phyloP scores from a whole-genome alignment of 2,113 vertebrate species.

The Pterocles burchelli region DNA sequence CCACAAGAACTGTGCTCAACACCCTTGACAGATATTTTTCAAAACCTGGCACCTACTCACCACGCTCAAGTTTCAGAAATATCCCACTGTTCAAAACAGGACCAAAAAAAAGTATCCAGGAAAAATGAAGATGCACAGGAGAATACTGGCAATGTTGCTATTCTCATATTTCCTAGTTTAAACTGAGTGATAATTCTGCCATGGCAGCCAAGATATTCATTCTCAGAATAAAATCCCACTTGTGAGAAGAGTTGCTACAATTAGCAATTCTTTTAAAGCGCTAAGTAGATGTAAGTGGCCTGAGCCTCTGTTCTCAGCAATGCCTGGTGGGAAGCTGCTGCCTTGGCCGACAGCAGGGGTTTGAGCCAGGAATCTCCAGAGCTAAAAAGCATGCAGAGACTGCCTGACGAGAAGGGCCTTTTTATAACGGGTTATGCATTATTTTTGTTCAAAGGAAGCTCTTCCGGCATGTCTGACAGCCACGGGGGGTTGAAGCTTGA shows the following conservation, averaged over 20 bases:
- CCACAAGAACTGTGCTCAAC: background rate
- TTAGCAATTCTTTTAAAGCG: background rate
- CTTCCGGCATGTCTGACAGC: constrained; percentile 33
- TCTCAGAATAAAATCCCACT: constrained; percentile 30
- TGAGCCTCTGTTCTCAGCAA: constrained; percentile 1
- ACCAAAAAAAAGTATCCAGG: background rate
- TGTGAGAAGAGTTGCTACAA: background rate
- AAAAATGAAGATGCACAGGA: constrained; percentile 18
- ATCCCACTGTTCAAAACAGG: background rate
- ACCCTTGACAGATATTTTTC: background rate
- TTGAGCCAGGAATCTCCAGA: constrained; percentile 29
- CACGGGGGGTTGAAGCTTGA: background rate
- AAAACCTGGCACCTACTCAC: constrained; percentile 12
- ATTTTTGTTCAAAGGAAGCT: constrained; percentile 17
- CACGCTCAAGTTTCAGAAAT: constrained; percentile 20
- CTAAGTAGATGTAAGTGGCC: constrained; percentile 7
- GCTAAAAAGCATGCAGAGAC: background rate
- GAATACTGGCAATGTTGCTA: constrained; percentile 26
- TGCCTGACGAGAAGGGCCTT: constrained; percentile 1
- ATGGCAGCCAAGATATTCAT: constrained; percentile 15
- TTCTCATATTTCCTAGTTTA: constrained; percentile 18
- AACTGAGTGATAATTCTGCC: constrained; percentile 22
- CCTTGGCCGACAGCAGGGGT: background rate
- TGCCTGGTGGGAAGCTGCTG: background rate
- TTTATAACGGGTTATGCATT: constrained; percentile 24